These are phyloP conservation scores for Hemichromis elongatus DNA, from an alignment of 2,113 vertebrate species.

Conservation along the genomic window DNA sequence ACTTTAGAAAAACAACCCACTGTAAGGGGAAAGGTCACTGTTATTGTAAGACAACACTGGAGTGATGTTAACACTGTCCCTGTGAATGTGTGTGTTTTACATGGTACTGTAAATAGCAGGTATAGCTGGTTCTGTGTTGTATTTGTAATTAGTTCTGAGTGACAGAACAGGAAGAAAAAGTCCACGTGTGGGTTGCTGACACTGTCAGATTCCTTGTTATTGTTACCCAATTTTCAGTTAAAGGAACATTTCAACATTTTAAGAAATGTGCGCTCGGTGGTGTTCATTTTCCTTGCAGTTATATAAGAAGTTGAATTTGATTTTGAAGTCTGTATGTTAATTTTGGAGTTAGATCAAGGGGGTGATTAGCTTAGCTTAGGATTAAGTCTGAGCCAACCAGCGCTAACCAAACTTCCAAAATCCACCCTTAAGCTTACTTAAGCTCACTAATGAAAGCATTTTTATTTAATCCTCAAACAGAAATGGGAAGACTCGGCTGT, in stretches of 20 bases:
- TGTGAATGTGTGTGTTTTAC: neutral
- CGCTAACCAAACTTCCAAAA: neutral
- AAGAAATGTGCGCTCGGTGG: neutral
- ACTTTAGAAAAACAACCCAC: slow-evolving; percentile 38
- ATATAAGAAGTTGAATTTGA: neutral
- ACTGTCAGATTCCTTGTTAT: neutral
- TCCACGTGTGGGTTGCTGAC: neutral
- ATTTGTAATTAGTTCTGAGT: neutral
- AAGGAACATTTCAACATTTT: neutral
- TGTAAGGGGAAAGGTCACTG: slow-evolving; percentile 30
- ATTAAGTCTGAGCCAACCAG: neutral
- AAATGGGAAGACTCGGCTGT: neutral
- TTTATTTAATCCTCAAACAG: neutral
- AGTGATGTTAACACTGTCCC: slow-evolving; percentile 2
- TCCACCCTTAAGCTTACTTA: neutral
- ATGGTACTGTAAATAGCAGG: neutral
- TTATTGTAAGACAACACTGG: slow-evolving; percentile 17
- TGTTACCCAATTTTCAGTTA: neutral
- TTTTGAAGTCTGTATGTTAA: neutral
- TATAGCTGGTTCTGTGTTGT: neutral
- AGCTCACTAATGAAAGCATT: neutral
- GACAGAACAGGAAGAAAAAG: neutral
- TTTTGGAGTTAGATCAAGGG: neutral
- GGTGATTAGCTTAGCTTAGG: neutral
- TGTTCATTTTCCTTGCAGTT: neutral